Base-by-base conservation (phyloP, 2,888 invertebrate species). In the Rotaria sp. region DNA sequence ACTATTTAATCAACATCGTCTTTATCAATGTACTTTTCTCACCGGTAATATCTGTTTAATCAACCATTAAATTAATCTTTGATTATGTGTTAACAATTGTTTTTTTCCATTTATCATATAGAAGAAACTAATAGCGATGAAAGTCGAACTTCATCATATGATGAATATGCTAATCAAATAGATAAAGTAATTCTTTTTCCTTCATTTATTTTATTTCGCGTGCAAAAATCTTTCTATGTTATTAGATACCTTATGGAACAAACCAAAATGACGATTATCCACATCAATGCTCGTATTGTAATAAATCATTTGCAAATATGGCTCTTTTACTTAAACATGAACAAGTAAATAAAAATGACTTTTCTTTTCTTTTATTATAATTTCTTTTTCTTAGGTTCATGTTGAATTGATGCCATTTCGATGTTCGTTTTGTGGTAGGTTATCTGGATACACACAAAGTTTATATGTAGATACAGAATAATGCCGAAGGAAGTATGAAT, bases 341-440 rank as follows among this genome's bases (percentile, higher is more conserved):
- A 80, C 80, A 80, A 45, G 80, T 80, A 45, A n/a, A 3, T 2
- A 80, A 45, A 80, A 11, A 13, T 1, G 2, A 21, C 24, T 45
- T 26, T 35, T 2, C 30, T 30, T 15, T 15, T 7, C 11, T 45
- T 45, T 26, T 45, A 10, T 45, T 1, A 26, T n/a, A 45, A 11
- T 24, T n/a, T 80, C 21, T 45, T 1, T n/a, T 80, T 41, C 15
- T 45, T 45, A 80, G 80, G 80, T 80, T 45, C 80, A 80, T 80
- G 80, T 45, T 45, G 80, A 80, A 45, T 80, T 80, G 45, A 80
- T 80, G 80, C 80, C 80, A 41, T 80, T 80, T 45, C 80, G 80
- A 45, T 80, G 80, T 80, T n/a, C 80, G 8, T 80, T 45, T 45
- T 80, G 80, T 13, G 80, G 80, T 67, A 38, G 2, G 30, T 67